Evolutionary conservation across 2,888 invertebrate genomes (phyloP).

Genomic region (Tenthredo amoena): DNA sequence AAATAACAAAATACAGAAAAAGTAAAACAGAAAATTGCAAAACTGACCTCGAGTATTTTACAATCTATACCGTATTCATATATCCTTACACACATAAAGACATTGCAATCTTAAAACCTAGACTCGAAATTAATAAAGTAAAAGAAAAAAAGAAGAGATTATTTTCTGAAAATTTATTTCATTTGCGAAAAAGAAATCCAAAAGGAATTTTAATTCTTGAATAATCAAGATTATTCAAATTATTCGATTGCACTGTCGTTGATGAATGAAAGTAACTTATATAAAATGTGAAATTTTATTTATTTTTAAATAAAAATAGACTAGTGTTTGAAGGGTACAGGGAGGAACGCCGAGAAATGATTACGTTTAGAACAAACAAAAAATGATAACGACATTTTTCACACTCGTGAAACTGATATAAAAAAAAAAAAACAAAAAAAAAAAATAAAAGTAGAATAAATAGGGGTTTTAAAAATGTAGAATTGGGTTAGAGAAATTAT

Average conservation of each 20-base stretch:
- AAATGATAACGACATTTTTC: not conserved
- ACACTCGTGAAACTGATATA: not conserved
- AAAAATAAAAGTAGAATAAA: not conserved
- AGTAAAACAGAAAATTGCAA: not conserved
- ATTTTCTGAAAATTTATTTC: not conserved
- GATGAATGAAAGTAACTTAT: not conserved
- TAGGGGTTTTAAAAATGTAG: slow-evolving; percentile 43
- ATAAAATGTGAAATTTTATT: slow-evolving; percentile 27
- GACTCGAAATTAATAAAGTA: not conserved
- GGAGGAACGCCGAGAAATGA: slow-evolving; percentile 29
- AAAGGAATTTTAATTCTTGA: not conserved
- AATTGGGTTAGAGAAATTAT: slow-evolving; percentile 28
- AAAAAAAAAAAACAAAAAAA: not conserved
- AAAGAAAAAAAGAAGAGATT: not conserved
- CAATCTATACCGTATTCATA: not conserved
- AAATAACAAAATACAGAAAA: not conserved
- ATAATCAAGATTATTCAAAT: not conserved
- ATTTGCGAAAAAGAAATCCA: not conserved
- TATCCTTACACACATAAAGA: not conserved
- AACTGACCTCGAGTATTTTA: slow-evolving; percentile 26
- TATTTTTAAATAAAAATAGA: not conserved
- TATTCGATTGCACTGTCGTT: slow-evolving; percentile 21
- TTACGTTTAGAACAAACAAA: slow-evolving; percentile 19
- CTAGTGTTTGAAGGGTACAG: slow-evolving; percentile 38
- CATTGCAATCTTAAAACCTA: slow-evolving; percentile 8